Conservation (phyloP, 2,797 vertebrate species). For the Oreonectes daqikongensis region DNA sequence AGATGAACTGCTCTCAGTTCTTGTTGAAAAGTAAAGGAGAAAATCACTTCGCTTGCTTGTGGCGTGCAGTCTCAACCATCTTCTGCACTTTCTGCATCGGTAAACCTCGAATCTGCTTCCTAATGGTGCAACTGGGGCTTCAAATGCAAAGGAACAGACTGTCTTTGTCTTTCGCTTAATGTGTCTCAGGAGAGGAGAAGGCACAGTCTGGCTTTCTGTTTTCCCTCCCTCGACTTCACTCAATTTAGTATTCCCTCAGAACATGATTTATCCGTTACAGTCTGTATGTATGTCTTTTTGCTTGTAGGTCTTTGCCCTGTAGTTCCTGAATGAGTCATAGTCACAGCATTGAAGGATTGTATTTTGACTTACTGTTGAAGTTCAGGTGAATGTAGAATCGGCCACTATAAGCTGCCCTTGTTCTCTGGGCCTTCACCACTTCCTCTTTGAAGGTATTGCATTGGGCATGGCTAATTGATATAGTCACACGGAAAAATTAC, state of each 20-base stretch:
- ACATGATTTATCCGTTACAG: conserved; percentile 41
- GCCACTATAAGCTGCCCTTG: conserved; percentile 5
- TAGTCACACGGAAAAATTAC: too few relatives aligned
- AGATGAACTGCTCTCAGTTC: conserved; percentile 72
- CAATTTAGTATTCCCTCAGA: conserved; percentile 34
- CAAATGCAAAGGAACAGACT: conserved; percentile 61
- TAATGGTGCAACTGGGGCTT: conserved; percentile 41
- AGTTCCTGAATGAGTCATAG: conserved; percentile 23
- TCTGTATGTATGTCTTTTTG: conserved; percentile 31
- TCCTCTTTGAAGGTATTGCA: conserved; percentile 7
- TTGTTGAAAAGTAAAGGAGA: conserved; percentile 28
- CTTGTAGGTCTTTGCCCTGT: conserved; percentile 32
- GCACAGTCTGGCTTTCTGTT: conserved; percentile 46
- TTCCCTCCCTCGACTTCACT: conserved; percentile 28
- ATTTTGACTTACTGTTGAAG: background rate
- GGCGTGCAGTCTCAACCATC: conserved; percentile 38
- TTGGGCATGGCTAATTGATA: conserved; percentile 38
- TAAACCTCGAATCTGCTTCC: conserved; percentile 34
- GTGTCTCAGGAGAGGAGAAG: conserved; percentile 63
- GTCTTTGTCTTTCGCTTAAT: conserved; percentile 65
- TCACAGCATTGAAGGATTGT: background rate
- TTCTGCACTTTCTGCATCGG: conserved; percentile 16
- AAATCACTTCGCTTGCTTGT: conserved; percentile 57
- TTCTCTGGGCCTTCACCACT: background rate
- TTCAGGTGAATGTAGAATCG: background rate